Evolutionary conservation across 2,888 invertebrate species (phyloP).

Genomic region (Tipula vernalis): DNA sequence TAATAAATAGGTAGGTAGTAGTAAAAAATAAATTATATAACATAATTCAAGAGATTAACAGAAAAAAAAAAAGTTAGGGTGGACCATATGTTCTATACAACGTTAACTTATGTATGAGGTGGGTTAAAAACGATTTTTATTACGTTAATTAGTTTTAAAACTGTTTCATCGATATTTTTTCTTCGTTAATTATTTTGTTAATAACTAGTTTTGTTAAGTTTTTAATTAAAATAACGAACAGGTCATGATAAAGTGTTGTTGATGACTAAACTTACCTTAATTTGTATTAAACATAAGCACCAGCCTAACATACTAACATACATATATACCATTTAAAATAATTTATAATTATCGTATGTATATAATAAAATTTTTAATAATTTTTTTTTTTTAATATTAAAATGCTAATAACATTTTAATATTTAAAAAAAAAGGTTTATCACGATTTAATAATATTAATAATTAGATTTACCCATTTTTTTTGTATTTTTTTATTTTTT

Average conservation of each 20-base stretch:
- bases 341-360: neutral
- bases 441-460: neutral
- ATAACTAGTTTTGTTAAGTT: neutral
- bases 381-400: neutral
- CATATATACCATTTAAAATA: neutral
- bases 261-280: neutral
- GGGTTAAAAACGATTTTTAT: neutral
- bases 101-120: neutral
- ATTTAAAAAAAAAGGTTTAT: neutral
- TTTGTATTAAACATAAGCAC: neutral
- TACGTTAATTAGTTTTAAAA: neutral
- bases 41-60: neutral
- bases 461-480: neutral
- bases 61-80: neutral
- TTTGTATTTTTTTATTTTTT: neutral
- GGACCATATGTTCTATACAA: neutral
- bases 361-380: neutral
- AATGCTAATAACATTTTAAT: neutral
- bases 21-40: neutral
- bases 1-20: neutral
- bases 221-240: neutral
- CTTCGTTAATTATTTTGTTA: neutral
- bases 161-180: neutral
- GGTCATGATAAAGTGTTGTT: neutral
- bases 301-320: neutral